Conservation (phyloP, 1,140 invertebrate genomes). For the Zophobas morio region DNA sequence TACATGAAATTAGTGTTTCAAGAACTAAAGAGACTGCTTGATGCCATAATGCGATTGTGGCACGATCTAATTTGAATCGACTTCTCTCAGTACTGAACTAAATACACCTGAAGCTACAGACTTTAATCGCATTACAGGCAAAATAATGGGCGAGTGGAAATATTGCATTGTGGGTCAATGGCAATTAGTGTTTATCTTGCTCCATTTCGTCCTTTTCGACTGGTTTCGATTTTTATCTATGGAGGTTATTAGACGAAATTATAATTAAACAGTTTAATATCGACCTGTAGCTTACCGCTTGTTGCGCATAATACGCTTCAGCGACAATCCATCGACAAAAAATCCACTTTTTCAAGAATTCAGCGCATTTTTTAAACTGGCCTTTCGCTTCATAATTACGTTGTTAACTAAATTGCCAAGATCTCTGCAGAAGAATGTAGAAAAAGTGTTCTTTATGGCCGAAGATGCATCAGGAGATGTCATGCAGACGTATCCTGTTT, state of each 20-base stretch:
- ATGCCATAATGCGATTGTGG: constrained; percentile 31
- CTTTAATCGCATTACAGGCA: constrained; percentile 15
- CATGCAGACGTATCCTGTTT: constrained; percentile 22
- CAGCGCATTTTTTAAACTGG: too few species aligned
- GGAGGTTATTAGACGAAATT: background rate
- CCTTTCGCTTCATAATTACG: constrained; percentile 2
- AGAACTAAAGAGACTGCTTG: constrained; percentile 12
- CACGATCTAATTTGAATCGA: constrained; percentile 28
- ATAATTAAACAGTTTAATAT: background rate
- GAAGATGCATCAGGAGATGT: constrained; percentile 31
- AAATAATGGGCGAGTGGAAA: constrained; percentile 10
- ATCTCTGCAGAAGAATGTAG: constrained; percentile 17
- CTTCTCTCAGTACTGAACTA: background rate
- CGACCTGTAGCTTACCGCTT: too few species aligned
- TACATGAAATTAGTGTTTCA: constrained; percentile 30
- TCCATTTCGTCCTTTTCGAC: background rate
- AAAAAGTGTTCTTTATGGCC: constrained; percentile 28
- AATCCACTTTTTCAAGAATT: too few species aligned
- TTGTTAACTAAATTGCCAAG: background rate
- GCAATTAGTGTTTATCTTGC: background rate
- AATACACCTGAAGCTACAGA: constrained; percentile 25
- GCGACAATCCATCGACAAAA: too few species aligned
- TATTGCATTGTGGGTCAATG: constrained; percentile 9
- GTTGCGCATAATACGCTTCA: too few species aligned
- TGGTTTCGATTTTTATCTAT: constrained; percentile 24